phyloP scores from a whole-genome alignment of 2,888 invertebrate species.

The Acholoe squamosa region DNA sequence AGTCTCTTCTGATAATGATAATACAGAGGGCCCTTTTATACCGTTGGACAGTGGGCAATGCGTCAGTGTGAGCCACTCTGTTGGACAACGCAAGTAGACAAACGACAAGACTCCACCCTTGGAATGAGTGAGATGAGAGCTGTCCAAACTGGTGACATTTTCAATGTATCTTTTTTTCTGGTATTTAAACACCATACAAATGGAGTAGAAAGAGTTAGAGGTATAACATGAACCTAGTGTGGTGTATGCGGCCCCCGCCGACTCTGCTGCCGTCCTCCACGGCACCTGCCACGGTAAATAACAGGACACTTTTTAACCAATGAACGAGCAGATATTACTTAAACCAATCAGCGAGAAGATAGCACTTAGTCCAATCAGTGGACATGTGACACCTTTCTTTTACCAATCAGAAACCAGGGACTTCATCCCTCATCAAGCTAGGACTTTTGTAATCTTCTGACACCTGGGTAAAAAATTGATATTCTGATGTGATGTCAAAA shows the following conservation, averaged over 20 bases:
- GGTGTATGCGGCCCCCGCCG: not conserved
- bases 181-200: not conserved
- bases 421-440: too few species aligned
- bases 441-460: too few species aligned
- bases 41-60: too few species aligned
- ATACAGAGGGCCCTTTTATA: too few species aligned
- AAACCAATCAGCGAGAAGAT: too few species aligned
- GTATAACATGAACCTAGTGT: conserved; percentile 30
- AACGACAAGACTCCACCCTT: not conserved
- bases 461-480: too few species aligned
- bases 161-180: not conserved
- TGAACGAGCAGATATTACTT: not conserved
- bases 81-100: conserved; percentile 1
- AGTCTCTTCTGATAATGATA: too few species aligned
- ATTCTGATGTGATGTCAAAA: too few species aligned
- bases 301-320: conserved; percentile 50
- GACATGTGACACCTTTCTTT: too few species aligned
- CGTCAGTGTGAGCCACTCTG: not conserved
- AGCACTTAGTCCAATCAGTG: too few species aligned
- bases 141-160: not conserved
- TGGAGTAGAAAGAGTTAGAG: conserved; percentile 53
- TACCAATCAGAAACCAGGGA: too few species aligned
- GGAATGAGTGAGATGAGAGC: not conserved
- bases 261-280: conserved; percentile 36
- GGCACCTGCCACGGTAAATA: conserved; percentile 41